Percentiles rank a stretch among this genome's conserved stretches.
Conservation (phyloP, 2,113 vertebrate genomes). For the Saccopteryx leptura region DNA sequence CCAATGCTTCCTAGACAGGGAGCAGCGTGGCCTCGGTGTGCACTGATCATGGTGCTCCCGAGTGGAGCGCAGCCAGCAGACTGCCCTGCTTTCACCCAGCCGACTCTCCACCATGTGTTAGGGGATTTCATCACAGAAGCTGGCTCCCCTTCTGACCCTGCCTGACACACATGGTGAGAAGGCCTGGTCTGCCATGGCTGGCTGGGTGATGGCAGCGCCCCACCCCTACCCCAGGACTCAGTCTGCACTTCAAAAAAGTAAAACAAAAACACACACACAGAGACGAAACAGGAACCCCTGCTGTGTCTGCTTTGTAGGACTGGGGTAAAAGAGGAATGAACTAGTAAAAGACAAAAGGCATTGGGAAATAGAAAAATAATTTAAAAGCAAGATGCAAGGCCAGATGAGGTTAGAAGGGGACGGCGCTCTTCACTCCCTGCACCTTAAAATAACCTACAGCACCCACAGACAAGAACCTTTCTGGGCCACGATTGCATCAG, state of each 20-base stretch:
- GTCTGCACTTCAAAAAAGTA: background rate
- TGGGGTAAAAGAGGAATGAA: background rate
- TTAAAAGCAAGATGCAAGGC: background rate
- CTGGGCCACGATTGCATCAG: background rate
- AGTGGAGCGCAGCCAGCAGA: background rate
- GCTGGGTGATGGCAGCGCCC: background rate
- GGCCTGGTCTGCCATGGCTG: background rate
- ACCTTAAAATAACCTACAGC: background rate
- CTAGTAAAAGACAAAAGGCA: background rate
- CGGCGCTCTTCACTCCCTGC: background rate
- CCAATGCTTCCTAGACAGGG: background rate
- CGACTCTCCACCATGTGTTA: background rate
- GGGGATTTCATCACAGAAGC: background rate
- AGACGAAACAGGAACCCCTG: background rate
- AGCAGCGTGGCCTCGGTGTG: fast-evolving
- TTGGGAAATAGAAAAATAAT: background rate
- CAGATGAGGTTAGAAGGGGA: background rate
- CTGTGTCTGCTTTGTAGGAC: background rate
- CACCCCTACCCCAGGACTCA: background rate
- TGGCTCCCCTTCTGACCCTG: background rate
- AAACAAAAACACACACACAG: background rate
- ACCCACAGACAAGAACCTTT: background rate
- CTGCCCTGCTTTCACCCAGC: background rate
- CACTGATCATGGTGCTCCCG: background rate
- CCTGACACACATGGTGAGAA: background rate